phyloP scores from a whole-genome alignment of 2,888 invertebrate genomes.

The Xestobium rufovillosum region DNA sequence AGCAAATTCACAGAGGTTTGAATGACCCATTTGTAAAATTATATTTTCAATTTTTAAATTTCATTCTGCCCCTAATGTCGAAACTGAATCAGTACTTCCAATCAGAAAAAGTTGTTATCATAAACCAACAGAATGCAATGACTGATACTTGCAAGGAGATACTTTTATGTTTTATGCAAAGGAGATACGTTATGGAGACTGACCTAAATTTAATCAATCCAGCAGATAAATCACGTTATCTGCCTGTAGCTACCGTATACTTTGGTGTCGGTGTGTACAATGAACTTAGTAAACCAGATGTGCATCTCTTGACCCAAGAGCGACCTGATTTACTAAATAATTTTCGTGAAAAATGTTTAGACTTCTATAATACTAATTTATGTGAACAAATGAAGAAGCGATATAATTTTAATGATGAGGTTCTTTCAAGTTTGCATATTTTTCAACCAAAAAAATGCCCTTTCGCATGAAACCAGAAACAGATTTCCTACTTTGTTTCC shows the following conservation, averaged over 20 bases:
- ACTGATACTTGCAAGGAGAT: constrained; percentile 7
- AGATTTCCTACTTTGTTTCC: too few species aligned
- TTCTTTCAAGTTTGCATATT: too few species aligned
- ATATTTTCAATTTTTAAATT: constrained; percentile 11
- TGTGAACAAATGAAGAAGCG: constrained; percentile 4
- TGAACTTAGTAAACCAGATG: background rate
- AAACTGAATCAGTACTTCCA: constrained; percentile 11
- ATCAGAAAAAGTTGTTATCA: constrained; percentile 8
- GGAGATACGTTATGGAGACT: constrained; percentile 7
- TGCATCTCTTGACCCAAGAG: background rate
- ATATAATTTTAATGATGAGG: constrained; percentile 6
- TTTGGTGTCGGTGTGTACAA: too few species aligned
- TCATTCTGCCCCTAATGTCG: constrained; percentile 11
- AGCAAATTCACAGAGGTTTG: constrained; percentile 18
- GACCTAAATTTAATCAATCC: constrained; percentile 4
- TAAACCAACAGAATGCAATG: constrained; percentile 5
- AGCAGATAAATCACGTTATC: background rate
- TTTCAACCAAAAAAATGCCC: too few species aligned
- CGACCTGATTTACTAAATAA: constrained; percentile 5
- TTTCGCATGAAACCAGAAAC: too few species aligned
- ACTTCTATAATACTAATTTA: background rate
- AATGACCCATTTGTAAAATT: constrained; percentile 22
- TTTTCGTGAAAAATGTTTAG: constrained; percentile 4
- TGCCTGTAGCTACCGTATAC: too few species aligned
- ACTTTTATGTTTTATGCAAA: constrained; percentile 10